These are phyloP conservation scores for Tipula vernalis DNA, from an alignment of 2,888 invertebrate genomes.

Conservation along the genomic window DNA sequence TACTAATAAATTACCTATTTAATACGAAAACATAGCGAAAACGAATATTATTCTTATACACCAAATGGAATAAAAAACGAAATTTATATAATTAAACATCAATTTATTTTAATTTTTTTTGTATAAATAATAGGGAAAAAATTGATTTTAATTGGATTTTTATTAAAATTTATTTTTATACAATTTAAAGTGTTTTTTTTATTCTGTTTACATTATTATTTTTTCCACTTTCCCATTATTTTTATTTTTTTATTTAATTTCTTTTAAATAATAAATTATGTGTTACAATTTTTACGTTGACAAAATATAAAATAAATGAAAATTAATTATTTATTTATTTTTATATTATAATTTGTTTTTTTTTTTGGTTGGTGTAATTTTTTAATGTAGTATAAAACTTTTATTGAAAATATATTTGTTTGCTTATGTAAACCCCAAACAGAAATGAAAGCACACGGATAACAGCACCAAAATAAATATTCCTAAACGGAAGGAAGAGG, in stretches of 20 bases:
- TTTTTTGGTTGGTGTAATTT: not conserved
- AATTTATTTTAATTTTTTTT: not conserved
- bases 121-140: not conserved
- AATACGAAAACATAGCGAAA: not conserved
- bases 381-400: not conserved
- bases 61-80: not conserved
- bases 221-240: not conserved
- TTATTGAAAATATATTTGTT: not conserved
- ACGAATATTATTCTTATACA: not conserved
- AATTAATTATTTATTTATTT: not conserved
- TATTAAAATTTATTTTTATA: not conserved
- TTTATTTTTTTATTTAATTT: not conserved
- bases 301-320: not conserved
- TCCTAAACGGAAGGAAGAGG: not conserved
- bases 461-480: not conserved
- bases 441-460: not conserved
- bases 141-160: not conserved
- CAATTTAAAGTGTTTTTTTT: not conserved
- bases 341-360: not conserved
- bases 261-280: not conserved
- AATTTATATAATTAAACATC: not conserved
- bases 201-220: not conserved
- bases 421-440: not conserved
- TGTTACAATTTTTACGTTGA: constrained; percentile 4
- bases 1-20: not conserved